Conservation (phyloP, 2,888 invertebrate species). For the Netelia melanura region DNA sequence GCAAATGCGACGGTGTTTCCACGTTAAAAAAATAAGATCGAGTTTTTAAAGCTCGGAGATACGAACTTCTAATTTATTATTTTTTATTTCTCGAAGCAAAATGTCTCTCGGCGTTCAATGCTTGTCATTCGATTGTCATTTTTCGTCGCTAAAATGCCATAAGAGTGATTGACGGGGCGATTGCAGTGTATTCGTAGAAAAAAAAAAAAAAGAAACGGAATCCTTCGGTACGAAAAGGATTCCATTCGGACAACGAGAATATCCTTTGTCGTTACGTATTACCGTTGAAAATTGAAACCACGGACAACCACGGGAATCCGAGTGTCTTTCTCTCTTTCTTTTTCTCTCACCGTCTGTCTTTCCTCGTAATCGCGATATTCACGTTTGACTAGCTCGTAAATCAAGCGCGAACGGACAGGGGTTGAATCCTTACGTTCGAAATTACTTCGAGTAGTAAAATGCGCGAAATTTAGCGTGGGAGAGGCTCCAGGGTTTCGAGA, state of each 20-base stretch:
- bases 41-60: slow-evolving; percentile 30
- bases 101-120: neutral
- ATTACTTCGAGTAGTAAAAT: slow-evolving; percentile 50
- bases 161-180: neutral
- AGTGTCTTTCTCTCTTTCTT: slow-evolving; percentile 10
- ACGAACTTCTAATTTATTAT: slow-evolving; percentile 8
- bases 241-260: slow-evolving; percentile 38
- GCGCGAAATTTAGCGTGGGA: slow-evolving; percentile 61
- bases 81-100: neutral
- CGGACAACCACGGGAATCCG: neutral
- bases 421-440: slow-evolving; percentile 47
- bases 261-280: slow-evolving; percentile 15
- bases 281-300: slow-evolving; percentile 14
- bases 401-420: slow-evolving; percentile 53
- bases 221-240: slow-evolving; percentile 22
- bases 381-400: slow-evolving; percentile 51
- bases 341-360: neutral
- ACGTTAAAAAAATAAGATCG: slow-evolving; percentile 15
- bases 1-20: neutral
- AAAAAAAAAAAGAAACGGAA: slow-evolving; percentile 17
- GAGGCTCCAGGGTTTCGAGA: slow-evolving; percentile 44
- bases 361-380: slow-evolving; percentile 5
- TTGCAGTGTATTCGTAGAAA: neutral
- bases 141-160: neutral
- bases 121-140: neutral